Evolutionary conservation across 2,888 invertebrate genomes (phyloP), one percentile per base, ranked within the genome.

Genomic region (Leptopilina drosophilae): DNA sequence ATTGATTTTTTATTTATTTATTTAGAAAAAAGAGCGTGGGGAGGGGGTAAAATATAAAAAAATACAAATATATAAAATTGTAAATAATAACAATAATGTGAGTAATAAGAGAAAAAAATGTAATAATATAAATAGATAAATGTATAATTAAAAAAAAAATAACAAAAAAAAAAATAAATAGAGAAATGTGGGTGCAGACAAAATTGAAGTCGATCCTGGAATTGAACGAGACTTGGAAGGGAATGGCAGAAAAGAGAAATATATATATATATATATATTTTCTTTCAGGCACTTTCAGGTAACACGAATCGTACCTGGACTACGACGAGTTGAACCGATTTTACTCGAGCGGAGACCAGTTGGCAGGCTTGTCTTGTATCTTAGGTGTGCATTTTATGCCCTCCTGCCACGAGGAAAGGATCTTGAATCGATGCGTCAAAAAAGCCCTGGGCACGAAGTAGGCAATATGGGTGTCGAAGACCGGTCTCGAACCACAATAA

Each of bases 271-370:
- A 46, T 46, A 9, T 46, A 46, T 46, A 46, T 46, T 53, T 67
- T 11, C 20, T 15, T 42, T 67, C 20, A 20, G 46, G 20, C 46
- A 46, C 46, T 9, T 46, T 46, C 46, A 46, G 46, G 46, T 9
- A 46, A 7, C 46, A 46, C 46, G 66, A 66, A 64, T 77, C 79
- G 80, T 75, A 80, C 59, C 77, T 78, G 76, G 79, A 9, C 46
- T 33, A 33, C 46, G 46, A 79, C 80, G 82, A 82, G 80, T 78
- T 59, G 75, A 64, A 40, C 80, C 82, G 80, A 79, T 56, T 73
- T 59, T 33, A 65, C 33, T 73, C 73, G 73, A 40, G 53, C 33
- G 33, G 73, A 73, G 73, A 26, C 73, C 56, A 40, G 73, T 73
- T 73, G 73, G 73, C n/a, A 56, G 26, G 33, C 73, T 14, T 69